A percentile compares a stretch with the other conserved stretches of the same genome.
These are phyloP conservation scores for Tetragnatha versicolor DNA, from an alignment of 1,140 invertebrate genomes.

Conservation along the genomic window DNA sequence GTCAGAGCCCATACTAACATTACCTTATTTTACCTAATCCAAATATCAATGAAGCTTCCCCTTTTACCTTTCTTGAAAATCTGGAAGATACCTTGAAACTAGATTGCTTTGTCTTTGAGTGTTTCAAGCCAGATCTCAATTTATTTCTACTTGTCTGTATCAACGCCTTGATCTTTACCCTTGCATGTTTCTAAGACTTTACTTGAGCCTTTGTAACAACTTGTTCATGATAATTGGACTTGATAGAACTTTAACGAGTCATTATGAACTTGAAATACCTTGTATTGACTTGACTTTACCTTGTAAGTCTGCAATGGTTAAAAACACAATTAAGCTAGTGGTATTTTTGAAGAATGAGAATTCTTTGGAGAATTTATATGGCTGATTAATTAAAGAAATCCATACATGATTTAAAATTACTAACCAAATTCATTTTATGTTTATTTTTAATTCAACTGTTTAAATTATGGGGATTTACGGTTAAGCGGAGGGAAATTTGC, in stretches of 20 bases:
- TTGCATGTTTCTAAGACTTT: conserved; percentile 34
- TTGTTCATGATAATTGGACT: neutral
- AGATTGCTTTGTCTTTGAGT: neutral
- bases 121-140: conserved; percentile 1
- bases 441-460: no score
- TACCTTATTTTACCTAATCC: no score
- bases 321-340: conserved; percentile 1
- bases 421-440: no score
- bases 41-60: no score
- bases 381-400: no score
- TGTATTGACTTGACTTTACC: conserved; percentile 10
- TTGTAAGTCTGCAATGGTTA: conserved; percentile 25
- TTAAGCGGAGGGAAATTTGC: no score
- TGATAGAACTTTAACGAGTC: neutral
- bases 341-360: no score
- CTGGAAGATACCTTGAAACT: neutral
- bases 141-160: neutral
- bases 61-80: conserved; percentile 8
- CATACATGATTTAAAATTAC: no score
- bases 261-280: conserved; percentile 2
- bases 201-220: conserved; percentile 11
- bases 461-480: no score
- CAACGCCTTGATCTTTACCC: conserved; percentile 21
- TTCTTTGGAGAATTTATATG: no score
- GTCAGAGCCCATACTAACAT: no score